Conservation (phyloP, 2,113 vertebrate species). For the Lates calcarifer region DNA sequence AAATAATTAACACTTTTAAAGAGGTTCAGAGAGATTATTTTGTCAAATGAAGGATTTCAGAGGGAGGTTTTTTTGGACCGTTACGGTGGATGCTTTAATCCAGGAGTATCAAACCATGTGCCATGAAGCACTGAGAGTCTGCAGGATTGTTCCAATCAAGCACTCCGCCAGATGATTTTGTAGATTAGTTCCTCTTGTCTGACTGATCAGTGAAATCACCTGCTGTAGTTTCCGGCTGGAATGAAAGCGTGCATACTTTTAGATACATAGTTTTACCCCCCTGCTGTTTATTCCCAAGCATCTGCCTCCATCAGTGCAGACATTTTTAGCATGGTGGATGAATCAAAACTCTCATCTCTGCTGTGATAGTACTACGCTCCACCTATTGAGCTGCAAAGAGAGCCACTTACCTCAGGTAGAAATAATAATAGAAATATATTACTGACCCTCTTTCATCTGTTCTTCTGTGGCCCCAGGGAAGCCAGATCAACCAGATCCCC, state of each 20-base stretch:
- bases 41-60: slow-evolving; percentile 3
- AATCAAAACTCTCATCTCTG: slow-evolving; percentile 2
- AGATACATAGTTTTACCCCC: not conserved
- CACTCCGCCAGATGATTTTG: slow-evolving; percentile 13
- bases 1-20: slow-evolving; percentile 17
- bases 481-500: slow-evolving; percentile 85
- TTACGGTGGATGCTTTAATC: slow-evolving; percentile 45
- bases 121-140: slow-evolving; percentile 13
- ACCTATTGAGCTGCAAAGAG: not conserved
- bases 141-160: slow-evolving; percentile 36
- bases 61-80: not conserved
- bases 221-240: not conserved
- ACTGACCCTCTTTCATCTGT: slow-evolving; percentile 1
- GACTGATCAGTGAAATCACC: slow-evolving; percentile 41
- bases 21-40: slow-evolving; percentile 26
- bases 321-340: not conserved
- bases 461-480: slow-evolving; percentile 82
- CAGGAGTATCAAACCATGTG: not conserved
- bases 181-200: slow-evolving; percentile 41
- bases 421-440: not conserved
- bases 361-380: not conserved
- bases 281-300: not conserved
- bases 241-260: slow-evolving; percentile 19
- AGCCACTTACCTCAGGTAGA: not conserved
- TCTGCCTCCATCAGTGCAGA: not conserved